Conservation (phyloP, 1,140 invertebrate genomes). For the Lepidurus arcticus region DNA sequence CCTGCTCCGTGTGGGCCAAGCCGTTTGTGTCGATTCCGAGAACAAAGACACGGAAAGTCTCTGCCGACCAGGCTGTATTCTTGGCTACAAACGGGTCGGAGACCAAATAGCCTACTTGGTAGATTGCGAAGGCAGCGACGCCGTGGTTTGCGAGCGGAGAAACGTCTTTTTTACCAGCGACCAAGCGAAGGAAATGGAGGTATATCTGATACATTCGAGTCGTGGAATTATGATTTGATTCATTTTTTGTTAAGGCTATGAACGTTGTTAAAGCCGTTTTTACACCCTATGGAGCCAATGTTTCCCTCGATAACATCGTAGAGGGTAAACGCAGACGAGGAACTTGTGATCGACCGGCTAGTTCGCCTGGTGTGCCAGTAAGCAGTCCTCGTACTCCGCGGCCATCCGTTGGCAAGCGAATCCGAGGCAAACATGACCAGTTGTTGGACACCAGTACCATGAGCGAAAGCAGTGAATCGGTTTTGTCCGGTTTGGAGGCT, state of each 20-base stretch:
- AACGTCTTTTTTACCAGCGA: background rate
- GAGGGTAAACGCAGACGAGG: background rate
- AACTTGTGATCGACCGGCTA: background rate
- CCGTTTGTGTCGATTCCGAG: background rate
- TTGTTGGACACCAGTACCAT: conserved; percentile 30
- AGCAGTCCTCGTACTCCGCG: background rate
- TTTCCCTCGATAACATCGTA: background rate
- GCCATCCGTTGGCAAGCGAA: background rate
- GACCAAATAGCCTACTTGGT: background rate
- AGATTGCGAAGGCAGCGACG: background rate
- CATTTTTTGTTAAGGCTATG: background rate
- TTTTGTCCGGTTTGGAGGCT: background rate
- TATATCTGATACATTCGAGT: background rate
- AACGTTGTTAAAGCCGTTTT: background rate
- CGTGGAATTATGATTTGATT: background rate
- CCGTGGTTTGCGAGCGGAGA: background rate
- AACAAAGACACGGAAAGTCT: background rate
- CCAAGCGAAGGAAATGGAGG: background rate
- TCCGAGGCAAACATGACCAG: conserved; percentile 26
- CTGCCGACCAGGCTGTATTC: background rate
- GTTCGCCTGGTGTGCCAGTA: background rate
- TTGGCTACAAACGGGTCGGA: background rate
- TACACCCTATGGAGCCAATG: background rate
- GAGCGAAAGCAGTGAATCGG: conserved; percentile 29
- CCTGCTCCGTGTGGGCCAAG: background rate